Conservation (phyloP, 2,113 vertebrate genomes). For the Ceyx cyanopectus region DNA sequence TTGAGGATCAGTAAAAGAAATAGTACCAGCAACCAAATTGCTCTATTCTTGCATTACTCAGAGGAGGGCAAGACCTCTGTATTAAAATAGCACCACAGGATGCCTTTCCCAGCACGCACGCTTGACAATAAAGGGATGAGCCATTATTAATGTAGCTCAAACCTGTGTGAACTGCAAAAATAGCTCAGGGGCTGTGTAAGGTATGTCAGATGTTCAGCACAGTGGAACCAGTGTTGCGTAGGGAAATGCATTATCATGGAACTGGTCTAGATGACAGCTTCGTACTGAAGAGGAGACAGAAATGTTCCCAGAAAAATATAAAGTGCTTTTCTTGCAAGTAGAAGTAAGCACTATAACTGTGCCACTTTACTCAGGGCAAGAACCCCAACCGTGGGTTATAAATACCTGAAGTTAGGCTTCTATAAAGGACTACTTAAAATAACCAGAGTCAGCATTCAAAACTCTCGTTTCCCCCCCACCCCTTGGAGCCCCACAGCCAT, state of each 20-base stretch:
- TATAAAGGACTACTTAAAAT: neutral
- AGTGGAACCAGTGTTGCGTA: neutral
- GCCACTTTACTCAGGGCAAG: neutral
- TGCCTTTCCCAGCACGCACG: neutral
- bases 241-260: neutral
- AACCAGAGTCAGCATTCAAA: neutral
- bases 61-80: neutral
- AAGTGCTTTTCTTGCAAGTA: neutral
- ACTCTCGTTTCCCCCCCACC: too few relatives aligned
- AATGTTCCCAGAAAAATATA: neutral
- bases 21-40: neutral
- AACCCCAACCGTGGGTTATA: neutral
- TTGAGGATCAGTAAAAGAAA: neutral
- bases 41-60: neutral
- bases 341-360: neutral
- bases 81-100: neutral
- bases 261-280: neutral
- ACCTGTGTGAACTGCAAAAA: neutral
- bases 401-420: neutral
- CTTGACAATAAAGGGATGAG: constrained; percentile 4
- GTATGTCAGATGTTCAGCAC: neutral
- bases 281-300: neutral
- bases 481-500: too few relatives aligned
- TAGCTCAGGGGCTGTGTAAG: neutral
- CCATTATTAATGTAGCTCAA: neutral